Conservation (phyloP, 2,888 invertebrate species). For the Dendrolimus houi region DNA sequence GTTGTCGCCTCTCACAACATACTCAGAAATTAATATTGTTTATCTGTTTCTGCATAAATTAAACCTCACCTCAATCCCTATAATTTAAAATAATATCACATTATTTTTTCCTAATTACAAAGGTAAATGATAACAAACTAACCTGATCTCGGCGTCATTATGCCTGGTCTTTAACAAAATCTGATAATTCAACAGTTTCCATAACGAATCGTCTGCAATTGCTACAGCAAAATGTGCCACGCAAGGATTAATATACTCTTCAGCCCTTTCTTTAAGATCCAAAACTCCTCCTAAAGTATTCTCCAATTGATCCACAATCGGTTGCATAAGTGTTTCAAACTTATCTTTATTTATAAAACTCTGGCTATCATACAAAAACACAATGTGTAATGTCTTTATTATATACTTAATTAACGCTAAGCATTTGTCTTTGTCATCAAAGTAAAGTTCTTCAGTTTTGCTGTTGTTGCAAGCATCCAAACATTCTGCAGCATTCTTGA, state of each 20-base stretch:
- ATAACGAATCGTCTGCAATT: slow-evolving; percentile 88
- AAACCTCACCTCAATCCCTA: too few relatives aligned
- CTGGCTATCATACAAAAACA: slow-evolving; percentile 89
- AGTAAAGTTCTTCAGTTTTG: slow-evolving; percentile 71
- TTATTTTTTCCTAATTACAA: background rate
- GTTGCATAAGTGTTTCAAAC: slow-evolving; percentile 89
- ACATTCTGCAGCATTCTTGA: slow-evolving; percentile 87
- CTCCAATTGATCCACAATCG: slow-evolving; percentile 92
- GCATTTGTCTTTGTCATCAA: slow-evolving; percentile 74
- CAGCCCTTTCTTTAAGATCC: slow-evolving; percentile 76
- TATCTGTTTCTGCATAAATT: too few relatives aligned
- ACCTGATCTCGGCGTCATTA: slow-evolving; percentile 82
- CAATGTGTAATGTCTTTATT: slow-evolving; percentile 83
- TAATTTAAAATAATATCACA: too few relatives aligned
- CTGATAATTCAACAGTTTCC: slow-evolving; percentile 94
- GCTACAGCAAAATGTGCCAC: slow-evolving; percentile 89
- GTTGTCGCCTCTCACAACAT: too few relatives aligned
- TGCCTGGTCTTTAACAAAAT: slow-evolving; percentile 91
- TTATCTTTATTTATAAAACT: slow-evolving; percentile 90
- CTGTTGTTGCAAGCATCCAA: slow-evolving; percentile 81
- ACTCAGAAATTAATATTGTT: too few relatives aligned
- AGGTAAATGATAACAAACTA: slow-evolving; percentile 7
- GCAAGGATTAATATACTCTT: slow-evolving; percentile 82
- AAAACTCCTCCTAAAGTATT: slow-evolving; percentile 81
- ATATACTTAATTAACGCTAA: slow-evolving; percentile 82